phyloP scores from a whole-genome alignment of 1,140 invertebrate species.

The Zaprionus ornatus region DNA sequence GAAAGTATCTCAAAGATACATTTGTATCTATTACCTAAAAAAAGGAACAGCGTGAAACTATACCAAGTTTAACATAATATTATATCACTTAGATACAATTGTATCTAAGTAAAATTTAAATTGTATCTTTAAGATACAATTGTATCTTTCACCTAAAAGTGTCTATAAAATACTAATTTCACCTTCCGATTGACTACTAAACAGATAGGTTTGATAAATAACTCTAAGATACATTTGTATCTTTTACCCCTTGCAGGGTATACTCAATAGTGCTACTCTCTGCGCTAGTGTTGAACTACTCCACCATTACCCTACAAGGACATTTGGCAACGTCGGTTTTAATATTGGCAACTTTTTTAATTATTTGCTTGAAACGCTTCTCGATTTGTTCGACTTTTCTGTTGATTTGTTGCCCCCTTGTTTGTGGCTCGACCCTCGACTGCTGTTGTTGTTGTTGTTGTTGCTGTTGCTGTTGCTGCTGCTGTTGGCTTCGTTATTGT shows the following conservation, averaged over 20 bases:
- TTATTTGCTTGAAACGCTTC: slow-evolving; percentile 78
- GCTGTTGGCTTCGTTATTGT: slow-evolving; percentile 37
- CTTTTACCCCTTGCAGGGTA: background rate
- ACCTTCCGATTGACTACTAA: background rate
- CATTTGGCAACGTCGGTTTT: slow-evolving; percentile 58
- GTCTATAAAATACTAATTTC: too few relatives aligned
- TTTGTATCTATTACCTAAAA: too few relatives aligned
- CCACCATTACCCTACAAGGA: background rate
- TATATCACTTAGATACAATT: too few relatives aligned
- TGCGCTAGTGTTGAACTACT: background rate
- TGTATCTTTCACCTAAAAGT: too few relatives aligned
- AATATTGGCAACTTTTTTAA: slow-evolving; percentile 83
- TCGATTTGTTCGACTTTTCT: slow-evolving; percentile 66
- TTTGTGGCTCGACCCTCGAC: slow-evolving; percentile 2
- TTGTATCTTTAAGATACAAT: too few relatives aligned
- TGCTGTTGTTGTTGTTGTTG: slow-evolving; percentile 29
- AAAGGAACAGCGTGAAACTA: too few relatives aligned
- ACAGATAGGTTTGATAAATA: background rate
- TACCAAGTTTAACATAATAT: too few relatives aligned
- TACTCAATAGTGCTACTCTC: background rate
- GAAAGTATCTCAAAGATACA: too few relatives aligned
- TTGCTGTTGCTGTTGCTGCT: slow-evolving; percentile 25
- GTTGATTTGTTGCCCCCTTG: slow-evolving; percentile 63
- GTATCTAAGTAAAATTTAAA: too few relatives aligned
- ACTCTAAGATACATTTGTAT: background rate